Evolutionary conservation across 2,888 invertebrate species (phyloP), one percentile per base, ranked within the genome.

Genomic region (Trypoxylon attenuatum): DNA sequence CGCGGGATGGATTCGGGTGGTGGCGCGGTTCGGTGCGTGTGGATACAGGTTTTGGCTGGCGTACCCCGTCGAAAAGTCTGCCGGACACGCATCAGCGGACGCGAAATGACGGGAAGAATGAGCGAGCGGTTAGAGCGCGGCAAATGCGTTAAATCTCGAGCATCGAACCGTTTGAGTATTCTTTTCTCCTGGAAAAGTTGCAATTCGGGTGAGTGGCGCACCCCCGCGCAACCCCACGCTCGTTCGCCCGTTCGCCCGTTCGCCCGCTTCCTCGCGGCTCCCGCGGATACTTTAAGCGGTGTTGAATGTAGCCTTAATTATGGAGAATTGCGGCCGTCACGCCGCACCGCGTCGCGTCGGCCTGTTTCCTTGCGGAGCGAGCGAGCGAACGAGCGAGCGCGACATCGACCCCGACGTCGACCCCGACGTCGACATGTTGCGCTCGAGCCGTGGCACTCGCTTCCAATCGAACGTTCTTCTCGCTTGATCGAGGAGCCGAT

Each of bases 1-100:
- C 33, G 33, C 33, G n/a, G 33, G 56, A 49, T 39, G 67, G 51
- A 67, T 60, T 68, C 56, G 52, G 68, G 68, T 39, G 22, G 41
- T 41, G 21, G 54, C 63, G 54, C 54, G 60, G 49, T 60, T 68
- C 68, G 68, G 56, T 68, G 68, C 68, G 60, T 68, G 60, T 68
- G 67, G 67, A 59, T 67, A 54, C 23, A 15, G 67, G 66, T 38
- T 64, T 64, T 60, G 43, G 49, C 29, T 29, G 55, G 27, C 65
- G 57, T 39, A 33, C 45, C 54, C 61, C 68, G 56, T 53, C 56
- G 38, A 61, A 69, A 68, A 75, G 63, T 71, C 67, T 71, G 57
- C 60, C 57, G 75, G 71, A 74, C 60, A 63, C 63, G 75, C 73
- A 71, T 73, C 75, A 67, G 67, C 57, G 71, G 75, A 60, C 71